These are phyloP conservation scores for Eudemis profundana DNA, from an alignment of 2,888 invertebrate genomes.

Conservation along the genomic window DNA sequence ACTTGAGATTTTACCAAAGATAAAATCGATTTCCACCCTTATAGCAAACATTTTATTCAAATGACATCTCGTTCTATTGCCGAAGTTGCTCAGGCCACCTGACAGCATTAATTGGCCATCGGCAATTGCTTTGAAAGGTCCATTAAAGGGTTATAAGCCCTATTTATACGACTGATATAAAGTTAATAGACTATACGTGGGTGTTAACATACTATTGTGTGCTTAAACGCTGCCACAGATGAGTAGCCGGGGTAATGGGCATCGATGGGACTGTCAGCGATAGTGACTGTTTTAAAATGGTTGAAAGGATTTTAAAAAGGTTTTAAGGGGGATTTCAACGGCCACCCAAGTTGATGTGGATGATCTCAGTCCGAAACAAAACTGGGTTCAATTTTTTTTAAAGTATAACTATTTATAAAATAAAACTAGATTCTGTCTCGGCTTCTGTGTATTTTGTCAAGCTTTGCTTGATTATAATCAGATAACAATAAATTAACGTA, in stretches of 20 bases:
- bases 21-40: background rate
- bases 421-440: no score
- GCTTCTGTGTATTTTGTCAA: no score
- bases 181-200: conserved; percentile 50
- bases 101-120: conserved; percentile 10
- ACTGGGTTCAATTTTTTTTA: no score
- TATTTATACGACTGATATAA: conserved; percentile 45
- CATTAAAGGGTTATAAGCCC: conserved; percentile 31
- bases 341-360: conserved; percentile 13
- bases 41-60: background rate
- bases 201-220: conserved; percentile 53
- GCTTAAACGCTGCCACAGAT: conserved; percentile 50
- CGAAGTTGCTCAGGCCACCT: background rate
- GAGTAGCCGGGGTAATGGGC: conserved; percentile 49
- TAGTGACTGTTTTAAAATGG: conserved; percentile 28
- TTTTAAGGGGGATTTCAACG: background rate
- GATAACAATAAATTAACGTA: no score
- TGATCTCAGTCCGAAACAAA: background rate
- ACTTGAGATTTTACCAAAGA: no score
- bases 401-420: no score
- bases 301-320: conserved; percentile 36
- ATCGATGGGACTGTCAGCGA: conserved; percentile 44
- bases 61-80: background rate
- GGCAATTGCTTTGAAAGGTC: conserved; percentile 16
- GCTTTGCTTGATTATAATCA: no score